Percentiles rank a stretch among this genome's conserved stretches.
Evolutionary conservation across 2,113 vertebrate species (phyloP).

Genomic region (Barbus barbus): DNA sequence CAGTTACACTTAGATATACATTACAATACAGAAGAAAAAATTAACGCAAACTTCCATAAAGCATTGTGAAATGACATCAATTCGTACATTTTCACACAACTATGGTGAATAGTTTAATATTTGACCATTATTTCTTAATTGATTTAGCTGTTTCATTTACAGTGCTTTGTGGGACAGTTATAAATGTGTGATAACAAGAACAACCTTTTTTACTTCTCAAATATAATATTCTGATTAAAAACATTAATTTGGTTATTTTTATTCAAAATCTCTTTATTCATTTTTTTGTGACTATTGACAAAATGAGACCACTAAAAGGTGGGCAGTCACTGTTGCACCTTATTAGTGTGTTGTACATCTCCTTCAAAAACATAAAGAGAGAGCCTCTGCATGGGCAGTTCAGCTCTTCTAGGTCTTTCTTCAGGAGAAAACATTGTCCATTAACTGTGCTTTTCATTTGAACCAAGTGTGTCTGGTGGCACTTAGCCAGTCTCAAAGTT

Average conservation of each 20-base stretch:
- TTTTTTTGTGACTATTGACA: background rate
- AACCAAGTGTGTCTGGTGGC: conserved; percentile 23
- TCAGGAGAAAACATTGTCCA: conserved; percentile 56
- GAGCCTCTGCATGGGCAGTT: conserved; percentile 19
- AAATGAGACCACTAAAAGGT: background rate
- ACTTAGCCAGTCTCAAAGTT: conserved; percentile 3
- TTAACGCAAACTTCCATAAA: background rate
- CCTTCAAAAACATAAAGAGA: conserved; percentile 31
- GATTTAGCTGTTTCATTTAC: background rate
- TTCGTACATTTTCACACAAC: background rate
- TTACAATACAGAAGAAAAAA: background rate
- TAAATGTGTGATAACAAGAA: background rate
- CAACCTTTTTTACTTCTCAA: background rate
- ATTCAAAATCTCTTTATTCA: background rate
- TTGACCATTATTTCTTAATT: background rate
- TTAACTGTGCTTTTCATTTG: conserved; percentile 19
- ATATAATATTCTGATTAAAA: background rate
- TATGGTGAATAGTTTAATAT: background rate
- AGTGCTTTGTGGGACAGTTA: background rate
- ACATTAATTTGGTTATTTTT: background rate
- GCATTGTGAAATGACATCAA: background rate
- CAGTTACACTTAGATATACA: background rate
- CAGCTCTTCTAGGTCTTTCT: conserved; percentile 38
- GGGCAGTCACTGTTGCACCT: background rate
- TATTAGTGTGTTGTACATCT: conserved; percentile 4